Percentiles rank a stretch among this genome's conserved stretches.
These are phyloP conservation scores for Diorhabda elongata DNA, from an alignment of 1,140 invertebrate species.

Conservation along the genomic window DNA sequence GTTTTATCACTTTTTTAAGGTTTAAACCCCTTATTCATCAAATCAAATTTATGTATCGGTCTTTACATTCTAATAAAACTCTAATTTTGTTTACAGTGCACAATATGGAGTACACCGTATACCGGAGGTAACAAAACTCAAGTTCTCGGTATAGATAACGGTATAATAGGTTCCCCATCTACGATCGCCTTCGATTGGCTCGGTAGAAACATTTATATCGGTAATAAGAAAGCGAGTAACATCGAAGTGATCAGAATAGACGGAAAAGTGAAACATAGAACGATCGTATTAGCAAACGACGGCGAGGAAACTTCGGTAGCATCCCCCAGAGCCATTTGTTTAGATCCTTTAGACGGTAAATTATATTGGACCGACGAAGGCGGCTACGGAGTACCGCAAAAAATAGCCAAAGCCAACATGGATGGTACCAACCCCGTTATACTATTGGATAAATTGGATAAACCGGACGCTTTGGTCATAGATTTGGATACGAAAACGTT, in stretches of 20 bases:
- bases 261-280: constrained; percentile 76
- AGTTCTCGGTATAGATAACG: constrained; percentile 72
- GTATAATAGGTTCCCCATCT: constrained; percentile 86
- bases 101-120: constrained; percentile 78
- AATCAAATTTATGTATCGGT: no score
- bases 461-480: constrained; percentile 79
- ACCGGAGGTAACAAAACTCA: constrained; percentile 83
- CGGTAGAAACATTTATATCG: constrained; percentile 90
- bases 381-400: constrained; percentile 81
- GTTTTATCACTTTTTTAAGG: no score
- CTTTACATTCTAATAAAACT: background rate
- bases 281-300: constrained; percentile 86
- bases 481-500: constrained; percentile 79
- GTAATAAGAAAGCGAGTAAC: constrained; percentile 85
- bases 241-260: constrained; percentile 89
- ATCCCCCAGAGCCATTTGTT: constrained; percentile 78
- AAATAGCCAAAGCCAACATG: constrained; percentile 92
- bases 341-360: constrained; percentile 87
- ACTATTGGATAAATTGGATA: constrained; percentile 61
- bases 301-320: constrained; percentile 83
- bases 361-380: constrained; percentile 96
- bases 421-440: constrained; percentile 79
- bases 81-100: constrained; percentile 57
- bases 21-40: no score
- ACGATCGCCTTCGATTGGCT: constrained; percentile 95